Percentiles rank a stretch among this genome's conserved stretches.
Conservation (phyloP, 2,888 invertebrate genomes). For the Mimumesa dahlbomi region DNA sequence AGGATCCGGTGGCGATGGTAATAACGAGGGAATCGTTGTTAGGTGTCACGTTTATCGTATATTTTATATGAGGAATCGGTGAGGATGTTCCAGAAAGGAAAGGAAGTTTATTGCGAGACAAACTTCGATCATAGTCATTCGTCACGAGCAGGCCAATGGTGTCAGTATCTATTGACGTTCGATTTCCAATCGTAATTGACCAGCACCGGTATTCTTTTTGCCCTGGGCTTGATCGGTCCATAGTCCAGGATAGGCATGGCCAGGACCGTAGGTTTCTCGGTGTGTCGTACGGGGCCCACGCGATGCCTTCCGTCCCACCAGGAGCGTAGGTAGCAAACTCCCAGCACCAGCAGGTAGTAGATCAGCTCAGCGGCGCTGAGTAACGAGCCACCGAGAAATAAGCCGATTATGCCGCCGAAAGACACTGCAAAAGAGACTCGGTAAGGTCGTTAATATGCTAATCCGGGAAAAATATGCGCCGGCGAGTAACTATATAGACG, state of each 20-base stretch:
- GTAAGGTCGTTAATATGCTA: slow-evolving; percentile 47
- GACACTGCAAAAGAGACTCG: slow-evolving; percentile 74
- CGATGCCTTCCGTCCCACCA: slow-evolving; percentile 1
- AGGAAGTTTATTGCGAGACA: too few species aligned
- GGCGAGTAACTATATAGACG: too few species aligned
- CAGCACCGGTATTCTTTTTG: slow-evolving; percentile 50
- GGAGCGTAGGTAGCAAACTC: slow-evolving; percentile 22
- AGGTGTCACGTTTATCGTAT: too few species aligned
- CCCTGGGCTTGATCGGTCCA: slow-evolving; percentile 42
- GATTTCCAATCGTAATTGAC: slow-evolving; percentile 44
- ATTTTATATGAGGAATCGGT: too few species aligned
- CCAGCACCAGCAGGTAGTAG: slow-evolving; percentile 66
- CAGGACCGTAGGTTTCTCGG: slow-evolving; percentile 5
- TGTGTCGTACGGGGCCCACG: neutral
- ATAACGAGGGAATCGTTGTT: too few species aligned
- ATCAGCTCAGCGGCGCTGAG: slow-evolving; percentile 80
- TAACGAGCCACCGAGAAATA: slow-evolving; percentile 81
- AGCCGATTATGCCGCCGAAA: slow-evolving; percentile 81
- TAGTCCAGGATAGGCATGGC: slow-evolving; percentile 49
- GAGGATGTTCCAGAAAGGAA: too few species aligned
- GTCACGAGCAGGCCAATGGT: neutral
- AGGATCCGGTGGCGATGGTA: too few species aligned
- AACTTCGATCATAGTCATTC: neutral
- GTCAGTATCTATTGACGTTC: slow-evolving; percentile 51
- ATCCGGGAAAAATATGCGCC: slow-evolving; percentile 36